Conservation (phyloP, 2,888 invertebrate species). For the Drosophila prolongata region DNA sequence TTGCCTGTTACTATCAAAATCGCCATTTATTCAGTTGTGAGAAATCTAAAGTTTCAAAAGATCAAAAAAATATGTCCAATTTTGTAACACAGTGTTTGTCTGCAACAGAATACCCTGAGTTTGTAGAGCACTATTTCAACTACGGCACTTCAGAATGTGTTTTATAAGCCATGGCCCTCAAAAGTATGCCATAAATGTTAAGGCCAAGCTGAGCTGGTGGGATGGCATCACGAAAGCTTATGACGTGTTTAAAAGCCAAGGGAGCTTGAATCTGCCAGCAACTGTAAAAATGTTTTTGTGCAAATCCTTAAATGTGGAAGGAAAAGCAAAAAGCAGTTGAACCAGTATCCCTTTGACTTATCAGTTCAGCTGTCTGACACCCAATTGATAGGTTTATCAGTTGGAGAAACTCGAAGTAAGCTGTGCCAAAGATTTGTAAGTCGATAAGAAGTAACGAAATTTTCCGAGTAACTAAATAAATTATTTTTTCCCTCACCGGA, state of each 20-base stretch:
- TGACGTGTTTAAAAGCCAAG: constrained; percentile 60
- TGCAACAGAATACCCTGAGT: not conserved
- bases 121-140: constrained; percentile 8
- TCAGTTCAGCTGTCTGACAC: not conserved
- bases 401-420: constrained; percentile 8
- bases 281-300: constrained; percentile 34
- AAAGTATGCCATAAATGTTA: constrained; percentile 71
- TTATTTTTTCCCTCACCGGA: not conserved
- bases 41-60: too few relatives aligned
- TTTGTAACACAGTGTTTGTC: not conserved
- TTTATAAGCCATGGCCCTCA: constrained; percentile 38
- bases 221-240: constrained; percentile 36
- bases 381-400: constrained; percentile 15
- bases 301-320: not conserved
- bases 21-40: too few relatives aligned
- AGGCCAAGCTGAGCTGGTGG: constrained; percentile 39
- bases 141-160: constrained; percentile 32
- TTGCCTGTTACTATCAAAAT: too few relatives aligned
- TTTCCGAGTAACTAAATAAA: not conserved
- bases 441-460: not conserved
- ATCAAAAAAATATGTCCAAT: too few relatives aligned
- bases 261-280: constrained; percentile 23
- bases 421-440: constrained; percentile 5
- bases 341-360: not conserved
- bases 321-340: not conserved